Evolutionary conservation across 1,140 invertebrate genomes (phyloP), one percentile per base, ranked within the genome.

Genomic region (Halotydeus destructor): DNA sequence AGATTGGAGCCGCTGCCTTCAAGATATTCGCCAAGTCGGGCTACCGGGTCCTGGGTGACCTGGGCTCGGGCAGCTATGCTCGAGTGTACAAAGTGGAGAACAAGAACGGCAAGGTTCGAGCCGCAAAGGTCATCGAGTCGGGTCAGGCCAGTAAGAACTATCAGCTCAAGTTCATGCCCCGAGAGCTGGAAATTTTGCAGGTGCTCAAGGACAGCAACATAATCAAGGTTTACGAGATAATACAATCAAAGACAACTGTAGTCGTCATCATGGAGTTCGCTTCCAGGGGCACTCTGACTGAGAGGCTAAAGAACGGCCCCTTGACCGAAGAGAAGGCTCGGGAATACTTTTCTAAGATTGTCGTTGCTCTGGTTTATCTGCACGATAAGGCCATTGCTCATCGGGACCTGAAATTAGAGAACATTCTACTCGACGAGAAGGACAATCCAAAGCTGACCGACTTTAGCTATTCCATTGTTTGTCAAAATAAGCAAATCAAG

Each of bases 381-480:
- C 47, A 49, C 32, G 2, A 9, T 9, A 5, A 5, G 14, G 18
- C 5, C 12, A 42, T 49, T 12, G 47, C 47, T 22, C 47, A 49
- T 34, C 37, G 47, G 16, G 47, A 49, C 25, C 22, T 49, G 3
- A 49, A 49, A 35, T 19, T 49, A n/a, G 45, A 48, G 21, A 48
- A 48, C 25, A 43, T 48, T 16, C 18, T 48, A 5, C 14, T 48
- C 18, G 44, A 48, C 22, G n/a, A 33, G 19, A 6, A 30, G 9
- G 3, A 14, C 5, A 19, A 19, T n/a, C 43, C 47, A 30, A 37
- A 49, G 18, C 19, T 48, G n/a, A 36, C 37, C 27, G 47, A 48
- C 34, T 48, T 48, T 27, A 40, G 22, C n/a, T 47, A 35, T 24
- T 46, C 34, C 3, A 21, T 46, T 3, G 11, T 11, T 44, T 26